These are phyloP conservation scores for Nebria brevicollis DNA, from an alignment of 2,888 invertebrate species.

Conservation along the genomic window DNA sequence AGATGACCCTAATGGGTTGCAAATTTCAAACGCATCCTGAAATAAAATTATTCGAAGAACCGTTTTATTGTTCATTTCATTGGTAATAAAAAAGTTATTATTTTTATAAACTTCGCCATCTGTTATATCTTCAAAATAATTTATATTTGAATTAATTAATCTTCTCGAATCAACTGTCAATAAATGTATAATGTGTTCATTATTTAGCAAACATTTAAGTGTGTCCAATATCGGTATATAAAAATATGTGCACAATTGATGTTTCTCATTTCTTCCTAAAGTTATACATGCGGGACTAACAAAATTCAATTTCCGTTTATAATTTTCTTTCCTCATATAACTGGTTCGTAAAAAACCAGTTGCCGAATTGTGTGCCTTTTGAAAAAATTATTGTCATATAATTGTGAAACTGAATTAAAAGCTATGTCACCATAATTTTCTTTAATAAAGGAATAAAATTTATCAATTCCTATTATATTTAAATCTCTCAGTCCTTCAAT, in stretches of 20 bases:
- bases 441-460: no score
- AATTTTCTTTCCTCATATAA: constrained; percentile 34
- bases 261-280: constrained; percentile 31
- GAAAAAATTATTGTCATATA: neutral
- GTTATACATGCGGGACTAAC: constrained; percentile 28
- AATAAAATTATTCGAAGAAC: constrained; percentile 50
- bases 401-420: no score
- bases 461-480: no score
- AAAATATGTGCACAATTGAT: constrained; percentile 37
- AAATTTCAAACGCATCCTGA: constrained; percentile 53
- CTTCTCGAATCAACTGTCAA: no score
- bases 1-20: constrained; percentile 50
- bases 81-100: constrained; percentile 36
- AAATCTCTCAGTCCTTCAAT: no score
- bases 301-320: constrained; percentile 26
- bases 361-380: constrained; percentile 23
- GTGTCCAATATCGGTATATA: constrained; percentile 45
- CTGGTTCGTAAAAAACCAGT: constrained; percentile 22
- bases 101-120: constrained; percentile 34
- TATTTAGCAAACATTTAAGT: constrained; percentile 27
- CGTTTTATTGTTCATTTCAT: neutral
- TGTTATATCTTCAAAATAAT: constrained; percentile 21
- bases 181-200: neutral
- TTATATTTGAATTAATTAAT: neutral
- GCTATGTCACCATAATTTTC: no score